A percentile compares a stretch with the other conserved stretches of the same genome.
phyloP scores from a whole-genome alignment of 2,797 vertebrate genomes.

The Lithobates pipiens region DNA sequence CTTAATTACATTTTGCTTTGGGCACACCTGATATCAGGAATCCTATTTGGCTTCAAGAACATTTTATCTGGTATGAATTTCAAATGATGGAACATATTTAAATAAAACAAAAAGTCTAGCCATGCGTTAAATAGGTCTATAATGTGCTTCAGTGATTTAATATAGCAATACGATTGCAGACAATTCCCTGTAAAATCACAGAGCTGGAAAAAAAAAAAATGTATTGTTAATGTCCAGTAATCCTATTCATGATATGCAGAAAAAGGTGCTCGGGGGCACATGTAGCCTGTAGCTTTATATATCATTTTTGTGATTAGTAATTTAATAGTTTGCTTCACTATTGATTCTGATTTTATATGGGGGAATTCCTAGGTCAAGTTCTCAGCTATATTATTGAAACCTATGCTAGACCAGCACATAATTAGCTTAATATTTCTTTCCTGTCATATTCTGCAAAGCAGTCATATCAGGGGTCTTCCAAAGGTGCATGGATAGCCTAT shows the following conservation, averaged over 20 bases:
- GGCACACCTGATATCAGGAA: conserved; percentile 36
- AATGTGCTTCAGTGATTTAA: conserved; percentile 41
- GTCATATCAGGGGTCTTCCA: too few species aligned
- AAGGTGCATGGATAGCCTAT: too few species aligned
- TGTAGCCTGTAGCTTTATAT: neutral
- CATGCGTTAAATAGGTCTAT: conserved; percentile 41
- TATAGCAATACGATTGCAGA: neutral
- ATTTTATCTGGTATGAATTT: conserved; percentile 46
- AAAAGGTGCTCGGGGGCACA: neutral
- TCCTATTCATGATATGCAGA: neutral
- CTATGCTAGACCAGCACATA: too few species aligned
- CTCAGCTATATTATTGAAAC: too few species aligned
- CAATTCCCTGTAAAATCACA: conserved; percentile 1
- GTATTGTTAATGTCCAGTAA: conserved; percentile 8
- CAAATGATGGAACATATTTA: conserved; percentile 41
- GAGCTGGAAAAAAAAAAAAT: conserved; percentile 1
- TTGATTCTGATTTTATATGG: neutral
- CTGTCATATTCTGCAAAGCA: too few species aligned
- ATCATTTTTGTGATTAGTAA: neutral
- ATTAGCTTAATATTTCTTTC: too few species aligned
- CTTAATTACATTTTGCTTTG: conserved; percentile 46
- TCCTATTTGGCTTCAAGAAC: conserved; percentile 39
- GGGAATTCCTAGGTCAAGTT: too few species aligned
- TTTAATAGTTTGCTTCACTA: neutral
- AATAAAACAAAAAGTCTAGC: conserved; percentile 52